Evolutionary conservation across 2,797 vertebrate species (phyloP).

Genomic region (Hirundo rustica): DNA sequence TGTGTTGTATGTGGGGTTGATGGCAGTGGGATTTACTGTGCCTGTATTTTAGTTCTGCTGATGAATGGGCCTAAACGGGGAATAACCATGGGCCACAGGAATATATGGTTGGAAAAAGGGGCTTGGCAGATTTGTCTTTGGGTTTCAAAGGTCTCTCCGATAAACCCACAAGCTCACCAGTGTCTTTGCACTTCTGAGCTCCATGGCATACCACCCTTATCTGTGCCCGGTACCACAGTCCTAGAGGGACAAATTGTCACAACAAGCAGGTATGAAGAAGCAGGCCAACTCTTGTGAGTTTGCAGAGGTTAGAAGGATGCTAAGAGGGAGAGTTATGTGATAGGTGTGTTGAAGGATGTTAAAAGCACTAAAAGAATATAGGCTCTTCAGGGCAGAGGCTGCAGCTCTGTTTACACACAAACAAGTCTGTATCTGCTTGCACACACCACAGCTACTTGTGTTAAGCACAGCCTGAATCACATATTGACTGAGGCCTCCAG

Average conservation of each 20-base stretch:
- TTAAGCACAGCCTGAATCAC: neutral
- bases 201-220: accelerated
- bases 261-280: neutral
- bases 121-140: neutral
- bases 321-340: neutral
- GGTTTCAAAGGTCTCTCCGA: neutral
- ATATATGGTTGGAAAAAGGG: neutral
- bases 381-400: neutral
- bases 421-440: neutral
- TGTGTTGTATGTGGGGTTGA: slow-evolving; percentile 49
- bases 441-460: neutral
- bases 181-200: neutral
- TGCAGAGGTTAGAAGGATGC: neutral
- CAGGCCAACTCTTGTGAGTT: neutral
- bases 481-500: neutral
- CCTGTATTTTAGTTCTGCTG: slow-evolving; percentile 61
- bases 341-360: neutral
- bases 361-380: neutral
- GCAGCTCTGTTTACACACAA: neutral
- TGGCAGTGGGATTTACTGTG: slow-evolving; percentile 54
- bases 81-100: neutral
- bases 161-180: neutral
- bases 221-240: neutral
- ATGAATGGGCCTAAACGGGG: slow-evolving; percentile 38
- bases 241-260: neutral